Evolutionary conservation across 2,797 vertebrate genomes (phyloP), one percentile per base, ranked within the genome.

Genomic region (Acrossocheilus fasciatus): DNA sequence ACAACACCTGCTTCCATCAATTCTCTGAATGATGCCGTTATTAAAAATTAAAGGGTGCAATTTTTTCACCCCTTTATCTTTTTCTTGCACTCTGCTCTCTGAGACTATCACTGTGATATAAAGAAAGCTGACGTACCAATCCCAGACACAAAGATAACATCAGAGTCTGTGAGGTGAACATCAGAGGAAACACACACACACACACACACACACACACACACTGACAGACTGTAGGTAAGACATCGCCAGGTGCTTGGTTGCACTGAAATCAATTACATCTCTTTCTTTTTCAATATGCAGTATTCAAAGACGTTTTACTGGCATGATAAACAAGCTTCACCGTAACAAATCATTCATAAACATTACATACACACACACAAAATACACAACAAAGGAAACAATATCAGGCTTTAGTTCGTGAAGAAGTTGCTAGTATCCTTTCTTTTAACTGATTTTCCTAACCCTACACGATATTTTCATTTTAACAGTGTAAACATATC

Each of bases 51-150:
- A 62, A 76, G 87, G 78, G 26, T 73, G 86, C 87, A 87, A 90
- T 88, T 92, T 91, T 62, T 92, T 90, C 89, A 88, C 90, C 91
- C 81, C 91, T 91, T 92, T 87, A 89, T 88, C 77, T 81, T 87
- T 86, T 87, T 79, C 88, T 87, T 86, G 90, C 84, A 54, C 69
- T 83, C 81, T 88, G 88, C 75, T 79, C 85, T 84, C 69, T 78
- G 89, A 79, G 88, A 91, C 93, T 90, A 91, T 93, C 88, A 39
- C 88, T 87, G 86, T 82, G 73, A 83, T 88, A 89, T 92, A 88
- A 88, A 90, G 82, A 85, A 83, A 82, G 64, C 83, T 64, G 36
- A 34, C 36, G 68, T 73, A 72, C 47, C 43, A 80, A 75, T 86
- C 87, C 90, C 86, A 90, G 89, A 90, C 66, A 82, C 54, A 89